Percentiles rank a stretch among this genome's conserved stretches.
These are phyloP conservation scores for Drosophila maculinotata DNA, from an alignment of 2,888 invertebrate genomes.

Conservation along the genomic window DNA sequence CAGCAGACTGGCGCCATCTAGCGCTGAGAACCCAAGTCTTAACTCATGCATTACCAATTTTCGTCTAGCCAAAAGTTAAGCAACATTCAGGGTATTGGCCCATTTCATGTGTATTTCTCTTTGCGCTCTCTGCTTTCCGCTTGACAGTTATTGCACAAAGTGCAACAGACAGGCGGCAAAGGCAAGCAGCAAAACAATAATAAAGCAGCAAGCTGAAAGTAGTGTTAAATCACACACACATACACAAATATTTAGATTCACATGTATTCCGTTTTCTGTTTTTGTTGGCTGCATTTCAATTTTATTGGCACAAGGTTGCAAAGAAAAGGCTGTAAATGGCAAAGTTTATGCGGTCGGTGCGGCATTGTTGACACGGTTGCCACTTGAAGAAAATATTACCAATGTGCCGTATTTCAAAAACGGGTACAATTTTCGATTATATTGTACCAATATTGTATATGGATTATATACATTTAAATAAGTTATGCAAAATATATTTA, in stretches of 20 bases:
- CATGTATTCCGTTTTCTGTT: conserved; percentile 9
- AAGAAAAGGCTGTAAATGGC: conserved; percentile 39
- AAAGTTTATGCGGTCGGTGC: conserved; percentile 52
- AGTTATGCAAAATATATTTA: no score
- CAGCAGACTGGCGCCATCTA: conserved; percentile 55
- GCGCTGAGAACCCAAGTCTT: conserved; percentile 19
- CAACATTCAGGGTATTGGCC: conserved; percentile 39
- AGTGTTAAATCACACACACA: conserved; percentile 21
- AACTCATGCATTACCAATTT: conserved; percentile 48
- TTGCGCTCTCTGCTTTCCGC: conserved; percentile 5
- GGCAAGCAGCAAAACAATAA: conserved; percentile 23
- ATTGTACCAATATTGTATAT: no score
- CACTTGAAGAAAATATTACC: no score
- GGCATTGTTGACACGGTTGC: conserved; percentile 19
- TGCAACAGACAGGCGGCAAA: conserved; percentile 16
- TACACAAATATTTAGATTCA: neutral
- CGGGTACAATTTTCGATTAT: no score
- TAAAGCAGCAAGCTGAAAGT: conserved; percentile 30
- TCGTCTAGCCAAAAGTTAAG: conserved; percentile 60
- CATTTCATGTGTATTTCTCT: conserved; percentile 18
- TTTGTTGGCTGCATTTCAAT: conserved; percentile 48
- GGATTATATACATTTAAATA: no score
- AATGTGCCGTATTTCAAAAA: no score
- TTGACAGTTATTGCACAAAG: conserved; percentile 39
- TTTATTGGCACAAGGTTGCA: conserved; percentile 70